A percentile compares a stretch with the other conserved stretches of the same genome.
phyloP scores from a whole-genome alignment of 2,113 vertebrate genomes.

The Lethenteron camtschaticum region DNA sequence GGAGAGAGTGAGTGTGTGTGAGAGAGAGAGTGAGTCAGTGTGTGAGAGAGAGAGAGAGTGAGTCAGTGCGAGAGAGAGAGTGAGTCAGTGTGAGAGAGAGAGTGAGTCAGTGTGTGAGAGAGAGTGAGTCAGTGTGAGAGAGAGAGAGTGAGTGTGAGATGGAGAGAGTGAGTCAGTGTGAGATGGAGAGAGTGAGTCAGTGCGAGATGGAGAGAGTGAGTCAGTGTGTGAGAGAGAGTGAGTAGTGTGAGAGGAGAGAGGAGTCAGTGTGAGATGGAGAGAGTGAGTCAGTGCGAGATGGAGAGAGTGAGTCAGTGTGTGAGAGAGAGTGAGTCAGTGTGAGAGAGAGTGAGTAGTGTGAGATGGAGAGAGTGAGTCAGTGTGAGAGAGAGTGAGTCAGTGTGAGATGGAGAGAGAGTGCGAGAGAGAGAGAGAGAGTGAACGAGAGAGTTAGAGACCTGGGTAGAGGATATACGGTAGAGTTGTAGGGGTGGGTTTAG shows the following conservation, averaged over 20 bases:
- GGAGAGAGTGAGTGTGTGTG: background rate
- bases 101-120: background rate
- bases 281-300: background rate
- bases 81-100: background rate
- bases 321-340: background rate
- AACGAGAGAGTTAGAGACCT: background rate
- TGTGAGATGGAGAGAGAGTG: background rate
- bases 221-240: background rate
- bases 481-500: background rate
- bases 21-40: background rate
- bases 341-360: no score
- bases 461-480: background rate
- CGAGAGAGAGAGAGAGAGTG: background rate
- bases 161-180: background rate
- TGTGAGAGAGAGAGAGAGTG: background rate
- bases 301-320: background rate
- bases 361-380: no score
- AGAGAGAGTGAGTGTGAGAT: background rate
- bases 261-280: background rate
- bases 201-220: background rate
- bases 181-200: background rate
- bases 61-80: background rate
- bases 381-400: no score
- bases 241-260: background rate
- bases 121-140: background rate